Evolutionary conservation across 23 tunicate genomes (phyloP).

Genomic region (Clavelina lepadiformis): DNA sequence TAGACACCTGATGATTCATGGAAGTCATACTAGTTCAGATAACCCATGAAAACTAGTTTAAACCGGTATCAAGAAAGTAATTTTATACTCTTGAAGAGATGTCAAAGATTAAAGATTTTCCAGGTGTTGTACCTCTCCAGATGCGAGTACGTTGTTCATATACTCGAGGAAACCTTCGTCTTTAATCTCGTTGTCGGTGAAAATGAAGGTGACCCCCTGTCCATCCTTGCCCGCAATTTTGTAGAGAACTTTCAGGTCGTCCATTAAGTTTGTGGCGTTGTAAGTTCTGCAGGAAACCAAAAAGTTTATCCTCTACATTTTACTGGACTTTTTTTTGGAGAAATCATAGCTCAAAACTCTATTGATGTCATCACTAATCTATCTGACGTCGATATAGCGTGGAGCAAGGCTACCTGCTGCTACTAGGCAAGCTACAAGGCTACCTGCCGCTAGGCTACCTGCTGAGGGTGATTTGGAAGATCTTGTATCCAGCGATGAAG

Average conservation of each 20-base stretch:
- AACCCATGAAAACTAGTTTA: background rate
- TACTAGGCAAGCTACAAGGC: too few species aligned
- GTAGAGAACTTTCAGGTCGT: slow-evolving; percentile 73
- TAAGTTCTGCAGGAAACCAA: slow-evolving; percentile 45
- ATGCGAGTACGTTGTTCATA: slow-evolving; percentile 81
- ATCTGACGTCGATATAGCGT: too few species aligned
- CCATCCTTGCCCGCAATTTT: slow-evolving; percentile 84
- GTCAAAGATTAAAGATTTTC: too few species aligned
- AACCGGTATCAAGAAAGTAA: too few species aligned
- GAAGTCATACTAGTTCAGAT: background rate
- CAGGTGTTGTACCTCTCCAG: slow-evolving; percentile 85
- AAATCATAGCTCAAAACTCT: too few species aligned
- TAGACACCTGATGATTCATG: slow-evolving; percentile 34
- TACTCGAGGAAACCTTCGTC: slow-evolving; percentile 83
- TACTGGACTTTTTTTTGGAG: too few species aligned
- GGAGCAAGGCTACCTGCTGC: too few species aligned
- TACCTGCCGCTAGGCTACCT: too few species aligned
- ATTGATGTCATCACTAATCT: too few species aligned
- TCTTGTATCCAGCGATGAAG: slow-evolving; percentile 78
- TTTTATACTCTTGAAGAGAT: too few species aligned
- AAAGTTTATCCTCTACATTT: background rate
- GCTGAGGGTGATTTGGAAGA: slow-evolving; percentile 71
- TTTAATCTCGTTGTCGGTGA: slow-evolving; percentile 83
- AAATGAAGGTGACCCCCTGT: slow-evolving; percentile 67
- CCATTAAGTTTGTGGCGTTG: slow-evolving; percentile 72